These are phyloP conservation scores for Goniozus legneri DNA, from an alignment of 1,140 invertebrate species.

Conservation along the genomic window DNA sequence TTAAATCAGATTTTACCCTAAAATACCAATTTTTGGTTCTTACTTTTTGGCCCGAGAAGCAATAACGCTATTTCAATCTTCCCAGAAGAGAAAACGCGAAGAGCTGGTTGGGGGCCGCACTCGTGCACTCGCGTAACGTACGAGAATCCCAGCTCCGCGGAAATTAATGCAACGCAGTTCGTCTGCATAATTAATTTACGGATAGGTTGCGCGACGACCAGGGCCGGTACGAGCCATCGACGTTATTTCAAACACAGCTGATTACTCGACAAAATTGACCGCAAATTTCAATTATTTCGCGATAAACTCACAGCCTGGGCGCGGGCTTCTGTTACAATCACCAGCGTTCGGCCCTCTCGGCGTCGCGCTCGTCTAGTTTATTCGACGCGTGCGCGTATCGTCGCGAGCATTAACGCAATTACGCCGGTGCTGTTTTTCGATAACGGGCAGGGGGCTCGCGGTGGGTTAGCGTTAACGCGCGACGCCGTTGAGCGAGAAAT, in stretches of 20 bases:
- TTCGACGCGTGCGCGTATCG: neutral
- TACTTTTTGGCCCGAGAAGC: too few relatives aligned
- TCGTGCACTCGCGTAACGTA: too few relatives aligned
- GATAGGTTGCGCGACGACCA: slow-evolving; percentile 6
- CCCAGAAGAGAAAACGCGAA: too few relatives aligned
- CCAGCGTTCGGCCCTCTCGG: too few relatives aligned
- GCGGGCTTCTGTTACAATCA: too few relatives aligned
- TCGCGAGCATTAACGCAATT: neutral
- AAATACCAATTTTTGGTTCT: too few relatives aligned
- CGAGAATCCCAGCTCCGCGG: slow-evolving; percentile 15
- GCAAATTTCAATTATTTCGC: slow-evolving; percentile 47
- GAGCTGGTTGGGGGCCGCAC: too few relatives aligned
- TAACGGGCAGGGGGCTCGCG: slow-evolving; percentile 11
- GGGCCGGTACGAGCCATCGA: slow-evolving; percentile 23
- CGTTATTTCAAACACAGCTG: slow-evolving; percentile 45
- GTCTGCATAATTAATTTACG: slow-evolving; percentile 47
- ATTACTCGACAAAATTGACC: slow-evolving; percentile 46
- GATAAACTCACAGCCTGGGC: slow-evolving; percentile 26
- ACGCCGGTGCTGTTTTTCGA: slow-evolving; percentile 28
- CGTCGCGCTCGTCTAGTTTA: slow-evolving; percentile 8
- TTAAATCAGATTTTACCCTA: too few relatives aligned
- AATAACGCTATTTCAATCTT: too few relatives aligned
- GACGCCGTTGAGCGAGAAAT: too few relatives aligned
- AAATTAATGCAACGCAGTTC: slow-evolving; percentile 36
- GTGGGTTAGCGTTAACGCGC: slow-evolving; percentile 4